Conservation (phyloP, 2,888 invertebrate genomes). For the Lasioglossum pauxillum region DNA sequence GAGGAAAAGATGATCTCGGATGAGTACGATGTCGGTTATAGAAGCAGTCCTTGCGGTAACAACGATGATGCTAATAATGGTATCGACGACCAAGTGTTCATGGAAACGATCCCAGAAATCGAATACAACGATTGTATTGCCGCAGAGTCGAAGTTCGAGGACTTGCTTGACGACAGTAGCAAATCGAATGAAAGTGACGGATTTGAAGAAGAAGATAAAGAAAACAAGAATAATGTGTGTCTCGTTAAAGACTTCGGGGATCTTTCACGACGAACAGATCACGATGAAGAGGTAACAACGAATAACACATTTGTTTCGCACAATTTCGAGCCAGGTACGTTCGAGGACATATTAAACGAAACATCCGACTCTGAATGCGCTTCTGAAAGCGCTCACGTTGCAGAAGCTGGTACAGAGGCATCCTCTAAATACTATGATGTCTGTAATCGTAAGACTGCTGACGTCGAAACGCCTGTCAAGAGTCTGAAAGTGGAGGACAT, state of each 20-base stretch:
- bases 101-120: neutral
- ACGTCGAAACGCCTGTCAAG: neutral
- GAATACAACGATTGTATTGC: neutral
- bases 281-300: neutral
- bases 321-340: slow-evolving; percentile 33
- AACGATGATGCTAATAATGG: neutral
- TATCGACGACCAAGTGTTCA: neutral
- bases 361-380: slow-evolving; percentile 58
- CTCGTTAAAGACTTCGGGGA: neutral
- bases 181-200: slow-evolving; percentile 57
- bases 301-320: neutral
- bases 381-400: neutral
- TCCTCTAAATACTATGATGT: neutral
- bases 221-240: neutral
- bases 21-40: slow-evolving; percentile 14
- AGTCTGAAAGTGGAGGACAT: neutral
- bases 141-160: slow-evolving; percentile 69
- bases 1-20: neutral
- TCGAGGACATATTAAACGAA: slow-evolving; percentile 66
- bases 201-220: neutral
- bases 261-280: neutral
- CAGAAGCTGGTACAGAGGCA: neutral
- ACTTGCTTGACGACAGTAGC: slow-evolving; percentile 72
- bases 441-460: neutral
- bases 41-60: neutral